Base-by-base conservation (phyloP, 2,888 invertebrate species). In the Sympetrum striolatum region DNA sequence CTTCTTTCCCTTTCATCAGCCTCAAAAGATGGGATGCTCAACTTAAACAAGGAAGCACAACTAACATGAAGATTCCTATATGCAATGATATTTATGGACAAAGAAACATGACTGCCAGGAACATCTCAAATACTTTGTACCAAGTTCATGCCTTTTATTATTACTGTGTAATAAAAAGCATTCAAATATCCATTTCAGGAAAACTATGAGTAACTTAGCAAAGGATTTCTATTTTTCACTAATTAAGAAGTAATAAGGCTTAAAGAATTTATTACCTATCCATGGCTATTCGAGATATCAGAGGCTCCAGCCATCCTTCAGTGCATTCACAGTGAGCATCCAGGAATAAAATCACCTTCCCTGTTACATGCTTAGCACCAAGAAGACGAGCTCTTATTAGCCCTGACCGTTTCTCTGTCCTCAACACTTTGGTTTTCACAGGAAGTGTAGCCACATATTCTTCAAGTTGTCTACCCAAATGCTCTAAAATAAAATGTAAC, bases 311-410 rank as follows among this genome's bases (percentile, higher is more conserved):
- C 99, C 99, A 99, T n/a, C 99, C 99, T 94, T 98, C 98, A 90
- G 98, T 98, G 93, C 99, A 99, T 94, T 99, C 99, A 94, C 99
- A 99, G 94, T 99, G 99, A 2, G 99, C 99, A 94, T 99, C 99
- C 91, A 99, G 95, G 95, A 99, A 99, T 22, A 99, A 99, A 92
- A 99, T 97, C 90, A 98, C 97, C 94, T 98, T 96, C 91, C 99
- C 99, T 92, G 96, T 96, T 12, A 98, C 98, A 93, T 98, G 97
- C 93, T 97, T 97, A 86, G 99, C 99, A 91, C 99, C 99, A 92
- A 98, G 95, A 91, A 99, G 95, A 92, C 99, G 95, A 6, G 99
- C 99, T 92, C 99, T 95, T 93, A 99, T 99, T 91, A 99, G 95
- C 44, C 99, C 99, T 8, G 99, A 99, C 92, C 99, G 96, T 93